Percentiles rank a stretch among this genome's conserved stretches.
Evolutionary conservation across 2,797 vertebrate species (phyloP).

Genomic region (Enteromius trimaculatus): DNA sequence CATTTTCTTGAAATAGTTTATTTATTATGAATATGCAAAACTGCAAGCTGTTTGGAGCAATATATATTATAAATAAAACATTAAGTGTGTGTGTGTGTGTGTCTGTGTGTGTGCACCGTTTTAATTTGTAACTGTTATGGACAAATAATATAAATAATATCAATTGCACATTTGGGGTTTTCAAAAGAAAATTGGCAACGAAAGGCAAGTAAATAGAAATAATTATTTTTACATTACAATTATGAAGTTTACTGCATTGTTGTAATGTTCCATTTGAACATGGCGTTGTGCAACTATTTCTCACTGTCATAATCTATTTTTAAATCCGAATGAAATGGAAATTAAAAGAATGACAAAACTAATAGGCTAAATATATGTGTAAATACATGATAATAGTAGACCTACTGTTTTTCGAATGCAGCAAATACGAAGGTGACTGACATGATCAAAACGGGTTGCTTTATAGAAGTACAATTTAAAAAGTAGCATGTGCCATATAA

Average conservation of each 20-base stretch:
- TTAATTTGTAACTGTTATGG: too few species aligned
- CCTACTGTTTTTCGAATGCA: background rate
- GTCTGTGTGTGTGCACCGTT: too few species aligned
- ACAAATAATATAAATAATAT: background rate
- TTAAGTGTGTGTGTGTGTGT: background rate
- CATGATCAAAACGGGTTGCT: background rate
- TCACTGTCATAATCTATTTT: background rate
- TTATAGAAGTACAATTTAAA: background rate
- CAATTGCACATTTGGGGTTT: background rate
- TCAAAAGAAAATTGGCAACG: background rate
- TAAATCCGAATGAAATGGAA: background rate
- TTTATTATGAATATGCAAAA: background rate
- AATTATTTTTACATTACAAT: too few species aligned
- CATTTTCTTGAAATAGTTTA: background rate
- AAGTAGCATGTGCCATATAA: background rate
- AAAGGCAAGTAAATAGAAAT: background rate
- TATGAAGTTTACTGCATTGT: too few species aligned
- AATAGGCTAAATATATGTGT: background rate
- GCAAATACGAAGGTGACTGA: background rate
- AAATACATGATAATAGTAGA: background rate
- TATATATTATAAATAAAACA: background rate
- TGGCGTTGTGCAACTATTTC: background rate
- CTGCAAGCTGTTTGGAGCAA: background rate
- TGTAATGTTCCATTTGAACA: background rate
- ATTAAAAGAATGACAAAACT: background rate